phyloP scores from a whole-genome alignment of 2,113 vertebrate genomes.

The Chaenogobius annularis region DNA sequence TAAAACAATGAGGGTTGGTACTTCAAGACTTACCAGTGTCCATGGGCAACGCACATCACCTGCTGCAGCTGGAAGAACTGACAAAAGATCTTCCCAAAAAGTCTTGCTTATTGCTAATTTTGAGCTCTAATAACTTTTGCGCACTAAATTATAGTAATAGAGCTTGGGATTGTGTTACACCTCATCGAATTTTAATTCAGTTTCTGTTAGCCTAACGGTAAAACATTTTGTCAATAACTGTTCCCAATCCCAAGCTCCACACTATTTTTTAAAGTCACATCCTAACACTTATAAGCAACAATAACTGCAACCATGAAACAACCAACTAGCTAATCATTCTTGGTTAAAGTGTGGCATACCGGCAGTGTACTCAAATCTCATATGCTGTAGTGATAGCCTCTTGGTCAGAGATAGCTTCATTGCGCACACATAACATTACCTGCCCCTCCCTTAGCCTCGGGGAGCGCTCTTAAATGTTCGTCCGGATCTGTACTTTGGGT shows the following conservation, averaged over 20 bases:
- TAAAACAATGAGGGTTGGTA: too few relatives aligned
- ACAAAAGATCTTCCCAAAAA: background rate
- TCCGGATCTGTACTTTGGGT: constrained; percentile 54
- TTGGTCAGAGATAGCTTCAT: background rate
- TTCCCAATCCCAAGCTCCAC: too few relatives aligned
- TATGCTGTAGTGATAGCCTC: background rate
- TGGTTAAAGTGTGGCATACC: background rate
- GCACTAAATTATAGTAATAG: too few relatives aligned
- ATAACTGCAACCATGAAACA: background rate
- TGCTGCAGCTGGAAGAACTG: background rate
- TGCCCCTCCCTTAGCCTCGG: constrained; percentile 33
- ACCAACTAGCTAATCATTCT: background rate
- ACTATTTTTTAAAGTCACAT: too few relatives aligned
- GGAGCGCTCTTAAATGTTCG: constrained; percentile 43
- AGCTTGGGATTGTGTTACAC: too few relatives aligned
- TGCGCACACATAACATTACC: constrained; percentile 21
- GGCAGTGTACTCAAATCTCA: background rate
- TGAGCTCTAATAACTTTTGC: too few relatives aligned
- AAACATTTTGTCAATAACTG: too few relatives aligned
- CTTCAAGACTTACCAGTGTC: too few relatives aligned
- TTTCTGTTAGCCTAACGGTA: too few relatives aligned
- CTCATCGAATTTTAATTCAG: too few relatives aligned
- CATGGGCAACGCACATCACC: too few relatives aligned
- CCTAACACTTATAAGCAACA: background rate
- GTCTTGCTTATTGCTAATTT: too few relatives aligned